Percentiles rank a stretch among this genome's conserved stretches.
phyloP scores from a whole-genome alignment of 2,113 vertebrate genomes.

The Acanthochromis polyacanthus region DNA sequence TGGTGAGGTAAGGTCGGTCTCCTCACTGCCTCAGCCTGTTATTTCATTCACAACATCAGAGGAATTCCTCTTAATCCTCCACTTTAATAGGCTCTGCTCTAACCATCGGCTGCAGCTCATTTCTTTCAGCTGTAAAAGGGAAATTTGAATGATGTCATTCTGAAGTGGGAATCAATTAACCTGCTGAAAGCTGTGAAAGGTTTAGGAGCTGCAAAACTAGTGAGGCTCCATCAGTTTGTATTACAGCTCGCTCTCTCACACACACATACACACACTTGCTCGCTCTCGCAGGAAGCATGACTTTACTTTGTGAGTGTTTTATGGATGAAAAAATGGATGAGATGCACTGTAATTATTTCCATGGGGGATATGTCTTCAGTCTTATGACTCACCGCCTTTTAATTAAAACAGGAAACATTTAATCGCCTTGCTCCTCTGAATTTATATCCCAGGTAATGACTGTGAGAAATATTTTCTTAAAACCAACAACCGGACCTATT shows the following conservation, averaged over 20 bases:
- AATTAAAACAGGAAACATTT: constrained; percentile 76
- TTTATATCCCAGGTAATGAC: constrained; percentile 73
- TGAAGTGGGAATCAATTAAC: constrained; percentile 66
- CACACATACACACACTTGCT: not conserved
- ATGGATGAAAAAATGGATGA: constrained; percentile 57
- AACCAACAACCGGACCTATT: not conserved
- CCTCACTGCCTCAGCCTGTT: constrained; percentile 16
- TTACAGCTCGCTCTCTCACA: not conserved
- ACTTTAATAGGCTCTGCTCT: constrained; percentile 46
- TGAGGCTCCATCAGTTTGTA: not conserved
- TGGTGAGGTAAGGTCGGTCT: constrained; percentile 48
- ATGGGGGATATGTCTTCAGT: constrained; percentile 63
- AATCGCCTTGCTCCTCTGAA: constrained; percentile 64
- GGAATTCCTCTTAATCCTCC: constrained; percentile 38
- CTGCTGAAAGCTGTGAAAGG: constrained; percentile 55
- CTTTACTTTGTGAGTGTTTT: constrained; percentile 28
- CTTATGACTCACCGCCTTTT: constrained; percentile 66
- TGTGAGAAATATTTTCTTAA: constrained; percentile 68
- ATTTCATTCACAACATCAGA: constrained; percentile 55
- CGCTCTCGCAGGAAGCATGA: constrained; percentile 5
- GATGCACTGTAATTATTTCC: constrained; percentile 77
- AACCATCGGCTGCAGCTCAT: constrained; percentile 46
- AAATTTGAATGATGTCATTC: constrained; percentile 61
- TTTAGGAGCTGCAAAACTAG: constrained; percentile 26
- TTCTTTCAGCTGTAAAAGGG: constrained; percentile 47